Evolutionary conservation across 2,888 invertebrate species (phyloP).

Genomic region (Tethea ocularis): DNA sequence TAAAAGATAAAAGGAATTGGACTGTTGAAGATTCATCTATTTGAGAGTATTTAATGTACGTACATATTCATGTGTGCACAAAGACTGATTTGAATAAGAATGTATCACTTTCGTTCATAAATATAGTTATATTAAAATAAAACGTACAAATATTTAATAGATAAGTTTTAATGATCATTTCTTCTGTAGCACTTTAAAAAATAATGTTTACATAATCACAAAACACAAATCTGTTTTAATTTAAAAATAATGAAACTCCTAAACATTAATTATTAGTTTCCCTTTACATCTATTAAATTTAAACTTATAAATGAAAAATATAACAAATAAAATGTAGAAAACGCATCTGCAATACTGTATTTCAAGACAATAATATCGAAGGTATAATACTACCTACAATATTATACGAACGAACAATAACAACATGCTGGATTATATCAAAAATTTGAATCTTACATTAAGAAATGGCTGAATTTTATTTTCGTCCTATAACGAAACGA

Average conservation of each 20-base stretch:
- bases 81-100: background rate
- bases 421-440: slow-evolving; percentile 62
- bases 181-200: slow-evolving; percentile 76
- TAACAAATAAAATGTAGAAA: slow-evolving; percentile 55
- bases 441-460: slow-evolving; percentile 52
- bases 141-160: slow-evolving; percentile 60
- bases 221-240: slow-evolving; percentile 60
- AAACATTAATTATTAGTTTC: slow-evolving; percentile 59
- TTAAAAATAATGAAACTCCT: slow-evolving; percentile 62
- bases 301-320: slow-evolving; percentile 66
- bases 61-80: background rate
- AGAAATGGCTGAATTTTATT: slow-evolving; percentile 53
- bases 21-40: slow-evolving; percentile 19
- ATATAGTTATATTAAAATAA: slow-evolving; percentile 34
- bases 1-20: slow-evolving; percentile 63
- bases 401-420: slow-evolving; percentile 65
- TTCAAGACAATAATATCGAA: slow-evolving; percentile 55
- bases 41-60: background rate
- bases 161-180: slow-evolving; percentile 81
- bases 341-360: slow-evolving; percentile 64
- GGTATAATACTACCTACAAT: slow-evolving; percentile 52
- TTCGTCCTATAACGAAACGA: slow-evolving; percentile 39
- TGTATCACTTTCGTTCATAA: background rate
- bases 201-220: slow-evolving; percentile 75
- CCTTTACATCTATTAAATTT: slow-evolving; percentile 64